These are phyloP conservation scores for Corvus moneduloides DNA, from an alignment of 2,113 vertebrate species.

Conservation along the genomic window DNA sequence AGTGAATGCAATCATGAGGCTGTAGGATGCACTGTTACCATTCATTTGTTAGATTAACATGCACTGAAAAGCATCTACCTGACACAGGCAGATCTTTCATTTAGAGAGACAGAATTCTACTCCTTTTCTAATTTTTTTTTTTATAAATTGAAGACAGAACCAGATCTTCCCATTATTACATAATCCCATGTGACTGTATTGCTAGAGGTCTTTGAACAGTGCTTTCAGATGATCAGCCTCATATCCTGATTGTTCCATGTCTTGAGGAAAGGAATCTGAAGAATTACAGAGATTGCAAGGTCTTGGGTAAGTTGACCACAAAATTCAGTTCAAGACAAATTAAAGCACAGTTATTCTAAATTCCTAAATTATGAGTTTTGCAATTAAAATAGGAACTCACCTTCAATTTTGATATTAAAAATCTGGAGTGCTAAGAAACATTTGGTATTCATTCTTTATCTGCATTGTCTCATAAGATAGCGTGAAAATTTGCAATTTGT, in stretches of 20 bases:
- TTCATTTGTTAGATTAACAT: neutral
- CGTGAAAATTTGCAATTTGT: neutral
- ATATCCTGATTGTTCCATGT: neutral
- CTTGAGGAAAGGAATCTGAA: neutral
- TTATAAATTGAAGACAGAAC: neutral
- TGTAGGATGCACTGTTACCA: neutral
- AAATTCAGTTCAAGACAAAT: neutral
- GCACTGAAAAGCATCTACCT: neutral
- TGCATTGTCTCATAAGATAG: neutral
- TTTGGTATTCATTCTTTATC: neutral
- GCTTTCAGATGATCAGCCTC: neutral
- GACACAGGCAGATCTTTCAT: neutral
- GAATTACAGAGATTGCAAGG: neutral
- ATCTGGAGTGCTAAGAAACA: neutral
- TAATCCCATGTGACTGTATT: neutral
- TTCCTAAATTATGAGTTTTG: neutral
- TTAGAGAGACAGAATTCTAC: conserved; percentile 23
- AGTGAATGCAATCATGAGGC: neutral
- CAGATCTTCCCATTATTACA: neutral
- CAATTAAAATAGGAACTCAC: neutral
- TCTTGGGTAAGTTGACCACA: neutral
- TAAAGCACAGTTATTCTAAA: neutral
- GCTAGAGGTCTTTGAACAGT: neutral
- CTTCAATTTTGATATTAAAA: neutral
- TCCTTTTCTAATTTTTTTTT: neutral